Percentiles rank a stretch among this genome's conserved stretches.
Conservation (phyloP, 1,140 invertebrate species). For the Uloborus diversus region DNA sequence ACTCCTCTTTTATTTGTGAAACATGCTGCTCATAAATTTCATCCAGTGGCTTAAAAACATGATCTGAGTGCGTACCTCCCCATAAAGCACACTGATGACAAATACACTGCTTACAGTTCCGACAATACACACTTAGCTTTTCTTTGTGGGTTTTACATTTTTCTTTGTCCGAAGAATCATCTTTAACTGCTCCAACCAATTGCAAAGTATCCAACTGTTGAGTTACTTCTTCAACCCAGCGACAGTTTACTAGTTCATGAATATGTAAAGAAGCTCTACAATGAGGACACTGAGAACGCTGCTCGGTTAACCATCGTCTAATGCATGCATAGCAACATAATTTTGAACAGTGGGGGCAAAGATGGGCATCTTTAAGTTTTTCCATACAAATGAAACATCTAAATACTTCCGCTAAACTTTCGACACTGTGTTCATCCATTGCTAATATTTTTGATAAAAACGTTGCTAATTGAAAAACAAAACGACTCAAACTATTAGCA, state of each 20-base stretch:
- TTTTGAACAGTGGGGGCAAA: conserved; percentile 95
- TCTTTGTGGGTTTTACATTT: conserved; percentile 85
- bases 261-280: conserved; percentile 88
- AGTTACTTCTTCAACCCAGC: conserved; percentile 95
- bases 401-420: conserved; percentile 92
- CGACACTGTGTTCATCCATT: conserved; percentile 57
- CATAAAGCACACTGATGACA: conserved; percentile 95
- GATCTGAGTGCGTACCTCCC: conserved; percentile 88
- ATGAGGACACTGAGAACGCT: conserved; percentile 91
- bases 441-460: no score
- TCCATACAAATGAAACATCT: conserved; percentile 97
- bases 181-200: conserved; percentile 59
- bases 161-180: conserved; percentile 70
- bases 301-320: conserved; percentile 87
- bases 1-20: conserved; percentile 84
- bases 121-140: conserved; percentile 91
- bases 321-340: conserved; percentile 92
- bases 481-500: no score
- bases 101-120: conserved; percentile 87
- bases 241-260: conserved; percentile 91
- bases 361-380: conserved; percentile 88
- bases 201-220: conserved; percentile 90
- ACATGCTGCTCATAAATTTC: conserved; percentile 91
- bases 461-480: no score
- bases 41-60: conserved; percentile 90